These are phyloP conservation scores for Limenitis camilla DNA, from an alignment of 2,888 invertebrate species.

Conservation along the genomic window DNA sequence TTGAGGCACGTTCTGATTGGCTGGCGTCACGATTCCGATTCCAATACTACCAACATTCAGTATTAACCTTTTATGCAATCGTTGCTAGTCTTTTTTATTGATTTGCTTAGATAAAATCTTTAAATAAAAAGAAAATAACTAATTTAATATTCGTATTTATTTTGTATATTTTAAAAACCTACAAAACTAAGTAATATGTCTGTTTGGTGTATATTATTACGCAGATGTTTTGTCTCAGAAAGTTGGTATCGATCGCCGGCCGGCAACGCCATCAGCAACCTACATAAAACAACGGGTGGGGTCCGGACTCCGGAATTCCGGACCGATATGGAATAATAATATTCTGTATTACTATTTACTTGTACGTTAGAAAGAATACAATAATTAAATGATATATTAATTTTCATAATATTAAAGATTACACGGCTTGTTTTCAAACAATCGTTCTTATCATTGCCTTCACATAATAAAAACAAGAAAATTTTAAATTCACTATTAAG, in stretches of 20 bases:
- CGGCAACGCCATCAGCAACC: conserved; percentile 31
- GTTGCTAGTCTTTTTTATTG: conserved; percentile 20
- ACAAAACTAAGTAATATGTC: neutral
- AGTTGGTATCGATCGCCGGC: conserved; percentile 32
- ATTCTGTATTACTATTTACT: too few relatives aligned
- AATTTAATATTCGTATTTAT: neutral
- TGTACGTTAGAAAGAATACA: too few relatives aligned
- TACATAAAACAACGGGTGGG: conserved; percentile 15
- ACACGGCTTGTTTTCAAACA: too few relatives aligned
- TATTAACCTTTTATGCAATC: conserved; percentile 18
- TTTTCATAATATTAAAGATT: too few relatives aligned
- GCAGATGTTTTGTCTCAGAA: conserved; percentile 27
- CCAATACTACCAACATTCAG: conserved; percentile 43
- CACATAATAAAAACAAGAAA: too few relatives aligned
- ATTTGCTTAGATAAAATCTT: neutral
- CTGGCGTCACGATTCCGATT: conserved; percentile 33
- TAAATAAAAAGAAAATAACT: neutral
- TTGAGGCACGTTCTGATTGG: conserved; percentile 44
- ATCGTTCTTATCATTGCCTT: too few relatives aligned
- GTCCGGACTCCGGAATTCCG: conserved; percentile 15
- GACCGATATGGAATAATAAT: neutral
- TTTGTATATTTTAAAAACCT: neutral
- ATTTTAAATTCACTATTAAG: too few relatives aligned
- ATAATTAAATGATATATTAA: too few relatives aligned
- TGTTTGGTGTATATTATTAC: conserved; percentile 1